Percentiles rank a stretch among this genome's conserved stretches.
Conservation (phyloP, 2,113 vertebrate species). For the Gila orcuttii region DNA sequence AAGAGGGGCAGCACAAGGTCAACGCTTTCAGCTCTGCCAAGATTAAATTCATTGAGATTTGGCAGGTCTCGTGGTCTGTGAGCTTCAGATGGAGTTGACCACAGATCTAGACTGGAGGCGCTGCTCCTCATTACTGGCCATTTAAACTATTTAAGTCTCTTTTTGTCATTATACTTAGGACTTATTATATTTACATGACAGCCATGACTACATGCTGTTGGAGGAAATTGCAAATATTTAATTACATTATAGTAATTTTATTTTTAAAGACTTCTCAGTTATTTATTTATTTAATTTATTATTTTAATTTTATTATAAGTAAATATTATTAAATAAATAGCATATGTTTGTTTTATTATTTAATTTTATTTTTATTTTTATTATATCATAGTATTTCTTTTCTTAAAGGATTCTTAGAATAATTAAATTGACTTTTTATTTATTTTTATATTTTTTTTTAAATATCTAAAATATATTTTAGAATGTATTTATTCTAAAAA, state of each 20-base stretch:
- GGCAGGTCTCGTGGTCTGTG: neutral
- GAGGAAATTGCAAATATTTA: neutral
- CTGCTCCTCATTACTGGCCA: neutral
- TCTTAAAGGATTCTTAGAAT: neutral
- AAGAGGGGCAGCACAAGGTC: neutral
- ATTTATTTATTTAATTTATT: neutral
- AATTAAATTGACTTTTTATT: neutral
- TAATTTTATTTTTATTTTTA: neutral
- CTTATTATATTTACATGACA: neutral
- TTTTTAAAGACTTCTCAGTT: neutral
- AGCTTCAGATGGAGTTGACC: neutral
- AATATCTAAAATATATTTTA: no score
- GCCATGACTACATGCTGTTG: neutral
- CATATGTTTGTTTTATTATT: neutral
- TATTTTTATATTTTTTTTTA: no score
- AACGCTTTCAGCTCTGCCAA: neutral
- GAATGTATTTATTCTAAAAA: no score
- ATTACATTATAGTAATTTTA: neutral
- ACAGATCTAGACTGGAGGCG: neutral
- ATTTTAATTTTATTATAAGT: neutral
- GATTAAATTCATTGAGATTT: slow-evolving; percentile 1
- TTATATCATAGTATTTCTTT: neutral
- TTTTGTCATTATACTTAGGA: neutral
- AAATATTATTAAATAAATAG: neutral
- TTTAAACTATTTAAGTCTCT: neutral